Base-by-base conservation (phyloP, 2,113 vertebrate genomes). In the Prionailurus bengalensis region DNA sequence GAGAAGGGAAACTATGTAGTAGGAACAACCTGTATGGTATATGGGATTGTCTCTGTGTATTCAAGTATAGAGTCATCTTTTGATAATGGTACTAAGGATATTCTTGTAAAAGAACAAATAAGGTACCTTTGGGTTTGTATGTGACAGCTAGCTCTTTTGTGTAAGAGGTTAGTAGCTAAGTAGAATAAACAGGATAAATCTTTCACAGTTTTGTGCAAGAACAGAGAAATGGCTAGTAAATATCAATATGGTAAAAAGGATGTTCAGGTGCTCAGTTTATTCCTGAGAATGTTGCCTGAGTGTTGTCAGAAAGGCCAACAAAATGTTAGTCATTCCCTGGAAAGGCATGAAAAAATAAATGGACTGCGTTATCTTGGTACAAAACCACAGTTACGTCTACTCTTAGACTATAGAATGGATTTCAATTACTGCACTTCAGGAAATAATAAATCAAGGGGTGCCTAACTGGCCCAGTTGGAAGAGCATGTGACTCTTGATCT, bases 161-260 rank as follows among this genome's bases (percentile, higher is more conserved):
- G 53, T 71, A 66, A 58, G 70, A 89, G 80, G 25, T 80, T 84
- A 83, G 45, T 94, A 73, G 29, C 16, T 76, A 61, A 79, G 4
- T 70, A 94, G 61, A 70, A 76, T 96, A 95, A 91, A 91, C 21
- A 91, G 48, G 39, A 4, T 89, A 89, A 80, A 84, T 95, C 61
- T 88, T 73, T 74, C 27, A 21, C 66, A 31, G 79, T n/a, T 81
- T 31, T 93, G 70, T 87, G 19, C 13, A 91, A n/a, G 23, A 93
- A 93, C n/a, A 93, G 53, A 89, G 91, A 93, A 95, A 93, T 81
- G 73, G 23, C 42, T 70, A 91, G 31, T 89, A 84, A 82, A 66
- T 15, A 90, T 90, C 55, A 89, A 0, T 91, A 73, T 61, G 14
- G 31, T 88, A 63, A 78, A 95, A 93, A 70, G 51, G 27, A 36